Evolutionary conservation across 2,113 vertebrate species (phyloP).

Genomic region (Sebastes fasciatus): DNA sequence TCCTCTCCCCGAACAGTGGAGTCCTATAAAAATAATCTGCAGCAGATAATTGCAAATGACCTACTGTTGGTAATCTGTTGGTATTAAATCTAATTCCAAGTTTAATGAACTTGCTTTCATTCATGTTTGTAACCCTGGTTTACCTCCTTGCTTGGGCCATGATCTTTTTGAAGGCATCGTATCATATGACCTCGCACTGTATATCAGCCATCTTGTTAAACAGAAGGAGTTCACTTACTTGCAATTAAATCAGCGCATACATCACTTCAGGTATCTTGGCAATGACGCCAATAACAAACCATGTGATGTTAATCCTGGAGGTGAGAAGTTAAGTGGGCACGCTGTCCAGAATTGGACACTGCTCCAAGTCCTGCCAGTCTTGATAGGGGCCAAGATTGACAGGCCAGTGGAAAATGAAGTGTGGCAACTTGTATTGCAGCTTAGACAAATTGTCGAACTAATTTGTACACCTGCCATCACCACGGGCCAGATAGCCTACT

Average conservation of each 20-base stretch:
- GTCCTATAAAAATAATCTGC: not conserved
- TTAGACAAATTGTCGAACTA: not conserved
- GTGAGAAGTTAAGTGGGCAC: not conserved
- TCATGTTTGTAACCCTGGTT: constrained; percentile 1
- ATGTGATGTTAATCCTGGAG: not conserved
- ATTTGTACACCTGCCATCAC: not conserved
- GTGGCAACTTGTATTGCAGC: not conserved
- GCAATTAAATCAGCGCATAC: not conserved
- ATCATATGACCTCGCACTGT: not conserved
- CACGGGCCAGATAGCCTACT: not conserved
- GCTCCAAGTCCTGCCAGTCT: not conserved
- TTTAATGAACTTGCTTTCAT: not conserved
- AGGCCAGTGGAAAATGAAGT: not conserved
- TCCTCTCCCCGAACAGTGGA: no score
- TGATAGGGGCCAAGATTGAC: not conserved
- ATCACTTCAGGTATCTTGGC: not conserved
- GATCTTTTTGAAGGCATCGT: not conserved
- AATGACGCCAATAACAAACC: not conserved
- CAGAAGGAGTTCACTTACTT: not conserved
- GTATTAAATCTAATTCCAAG: not conserved
- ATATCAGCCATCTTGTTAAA: not conserved
- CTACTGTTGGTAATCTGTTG: not conserved
- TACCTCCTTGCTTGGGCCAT: not conserved
- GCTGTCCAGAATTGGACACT: not conserved
- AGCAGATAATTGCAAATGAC: not conserved